Percentiles rank a stretch among this genome's conserved stretches.
These are phyloP conservation scores for Pyrocephalus nanus DNA, from an alignment of 2,797 vertebrate genomes.

Conservation along the genomic window DNA sequence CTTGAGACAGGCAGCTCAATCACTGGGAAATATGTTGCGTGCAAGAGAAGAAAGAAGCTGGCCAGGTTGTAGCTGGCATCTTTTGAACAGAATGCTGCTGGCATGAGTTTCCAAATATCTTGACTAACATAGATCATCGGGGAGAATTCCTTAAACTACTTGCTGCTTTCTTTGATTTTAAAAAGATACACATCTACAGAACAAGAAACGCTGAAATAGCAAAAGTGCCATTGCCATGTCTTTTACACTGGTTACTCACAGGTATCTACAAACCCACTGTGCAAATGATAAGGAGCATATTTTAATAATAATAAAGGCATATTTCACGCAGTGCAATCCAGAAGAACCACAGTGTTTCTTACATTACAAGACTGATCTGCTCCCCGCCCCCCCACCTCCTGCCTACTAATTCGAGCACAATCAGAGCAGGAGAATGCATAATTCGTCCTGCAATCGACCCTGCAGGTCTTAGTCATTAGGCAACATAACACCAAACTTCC, in stretches of 20 bases:
- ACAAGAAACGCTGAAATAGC: not conserved
- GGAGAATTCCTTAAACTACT: not conserved
- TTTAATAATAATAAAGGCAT: not conserved
- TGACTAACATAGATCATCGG: not conserved
- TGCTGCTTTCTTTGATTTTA: not conserved
- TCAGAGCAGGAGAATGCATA: not conserved
- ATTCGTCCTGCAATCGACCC: not conserved
- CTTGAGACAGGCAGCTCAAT: not conserved
- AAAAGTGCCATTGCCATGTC: not conserved
- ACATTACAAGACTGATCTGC: not conserved
- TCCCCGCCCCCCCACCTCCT: not conserved
- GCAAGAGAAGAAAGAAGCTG: not conserved
- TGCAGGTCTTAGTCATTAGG: not conserved
- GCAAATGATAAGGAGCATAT: not conserved
- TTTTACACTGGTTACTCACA: not conserved
- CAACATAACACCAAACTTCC: not conserved
- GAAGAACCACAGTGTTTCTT: slow-evolving; percentile 26
- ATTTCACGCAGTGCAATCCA: not conserved
- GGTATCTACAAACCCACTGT: not conserved
- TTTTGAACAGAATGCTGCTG: not conserved
- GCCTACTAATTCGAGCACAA: not conserved
- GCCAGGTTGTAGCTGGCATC: not conserved
- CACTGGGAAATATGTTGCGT: rapidly evolving
- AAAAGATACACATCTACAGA: not conserved
- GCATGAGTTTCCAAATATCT: not conserved